Evolutionary conservation across 2,888 invertebrate species (phyloP), one percentile per base, ranked within the genome.

Genomic region (Drosophila hamatofila): DNA sequence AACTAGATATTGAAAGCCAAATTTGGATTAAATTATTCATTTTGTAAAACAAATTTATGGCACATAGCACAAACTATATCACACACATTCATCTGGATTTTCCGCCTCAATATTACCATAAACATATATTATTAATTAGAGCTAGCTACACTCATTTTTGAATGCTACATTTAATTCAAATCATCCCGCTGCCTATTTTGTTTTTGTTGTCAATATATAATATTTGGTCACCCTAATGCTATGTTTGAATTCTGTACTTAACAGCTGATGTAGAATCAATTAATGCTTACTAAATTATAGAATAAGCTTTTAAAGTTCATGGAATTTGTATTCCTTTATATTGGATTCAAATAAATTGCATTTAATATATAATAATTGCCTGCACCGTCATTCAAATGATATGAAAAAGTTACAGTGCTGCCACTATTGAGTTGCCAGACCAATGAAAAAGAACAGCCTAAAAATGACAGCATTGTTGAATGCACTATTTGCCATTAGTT

Each of bases 401-500:
- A 16, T 12, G 48, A 30, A 48, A 39, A 14, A 14, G 11, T 5
- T 12, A 37, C 27, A 55, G 44, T 30, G 35, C 12, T 44, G 60
- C 60, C 60, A 52, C 5, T 7, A 44, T 7, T 12, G n/a, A 9
- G 54, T 1, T 54, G 37, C 35, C 64, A 51, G 21, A 42, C 27
- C 12, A 21, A 27, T 3, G 3, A 30, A 21, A 54, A 41, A 49
- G 48, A 52, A 72, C 2, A 0, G 3, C 42, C 70, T 55, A 70
- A 70, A 73, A 60, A 63, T 57, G 23, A 6, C 73, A 33, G 25
- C 35, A 70, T n/a, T 16, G 3, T 12, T 25, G 35, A 11, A 12
- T n/a, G 21, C 16, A 55, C 12, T 48, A 39, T 23, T 39, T 62
- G 21, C 30, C 44, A 51, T 41, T 56, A 51, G 75, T 61, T 74